Evolutionary conservation across 1,140 invertebrate genomes (phyloP), one percentile per base, ranked within the genome.

Genomic region (Samia ricini): DNA sequence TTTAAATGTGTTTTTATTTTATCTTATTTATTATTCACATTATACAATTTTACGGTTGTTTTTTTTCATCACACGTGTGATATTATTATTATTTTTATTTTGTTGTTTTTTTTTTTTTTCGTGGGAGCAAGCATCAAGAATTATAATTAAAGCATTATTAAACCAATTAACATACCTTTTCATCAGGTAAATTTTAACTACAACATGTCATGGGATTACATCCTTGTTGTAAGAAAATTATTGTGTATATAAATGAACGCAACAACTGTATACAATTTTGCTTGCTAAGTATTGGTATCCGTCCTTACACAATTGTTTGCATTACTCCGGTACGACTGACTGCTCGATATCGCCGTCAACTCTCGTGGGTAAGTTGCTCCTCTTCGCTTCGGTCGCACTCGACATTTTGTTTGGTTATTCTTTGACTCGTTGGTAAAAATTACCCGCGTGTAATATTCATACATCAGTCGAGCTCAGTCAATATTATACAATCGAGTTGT

Each of bases 301-400:
- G 83, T 90, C 89, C 90, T 91, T 89, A 91, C 90, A 91, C 90
- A 91, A 89, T 91, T 91, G 90, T 91, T 91, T 91, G 89, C 89
- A 91, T 81, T 84, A 66, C 50, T 64, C 8, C 49, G 63, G 63
- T 61, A 77, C 63, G 75, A n/a, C n/a, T 72, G 55, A 63, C 68
- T 55, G 64, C 62, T 60, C 24, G 64, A 57, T 64, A n/a, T 61
- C 56, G 68, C 52, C 66, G 56, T 64, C 55, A 58, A 66, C 50
- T 60, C 61, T 66, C 22, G 51, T 52, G 4, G 51, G 8, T 10
- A 15, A 71, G 63, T 52, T 62, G 69, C 19, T 64, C 63, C 64
- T 66, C 70, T 68, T 67, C 74, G 48, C 65, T 58, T 64, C 69
- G 58, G 29, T 36, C 50, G 60, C 64, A 58, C 68, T 67, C 64